phyloP scores from a whole-genome alignment of 2,113 vertebrate genomes.

The Proteles cristata region DNA sequence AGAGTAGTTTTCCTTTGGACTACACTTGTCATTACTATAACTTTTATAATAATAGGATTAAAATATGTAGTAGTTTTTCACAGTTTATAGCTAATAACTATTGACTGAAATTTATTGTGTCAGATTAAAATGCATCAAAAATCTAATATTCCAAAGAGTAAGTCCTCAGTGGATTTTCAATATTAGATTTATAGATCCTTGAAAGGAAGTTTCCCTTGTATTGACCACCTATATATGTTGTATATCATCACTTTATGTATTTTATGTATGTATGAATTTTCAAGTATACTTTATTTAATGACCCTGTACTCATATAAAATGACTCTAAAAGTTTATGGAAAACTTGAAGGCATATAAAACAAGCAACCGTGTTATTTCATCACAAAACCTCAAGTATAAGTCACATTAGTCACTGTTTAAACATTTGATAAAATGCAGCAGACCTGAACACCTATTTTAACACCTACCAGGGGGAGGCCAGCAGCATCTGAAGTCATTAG shows the following conservation, averaged over 20 bases:
- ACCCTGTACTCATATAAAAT: neutral
- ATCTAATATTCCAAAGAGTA: neutral
- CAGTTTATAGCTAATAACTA: neutral
- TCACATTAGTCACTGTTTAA: neutral
- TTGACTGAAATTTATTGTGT: neutral
- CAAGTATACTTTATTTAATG: neutral
- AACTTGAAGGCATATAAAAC: conserved; percentile 31
- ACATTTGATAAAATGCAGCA: conserved; percentile 37
- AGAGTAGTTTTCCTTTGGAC: neutral
- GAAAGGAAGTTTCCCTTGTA: neutral
- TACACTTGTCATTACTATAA: neutral
- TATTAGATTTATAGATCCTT: neutral
- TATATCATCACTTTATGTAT: neutral
- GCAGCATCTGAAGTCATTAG: conserved; percentile 8
- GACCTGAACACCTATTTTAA: neutral
- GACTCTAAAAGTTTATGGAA: neutral
- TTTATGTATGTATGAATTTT: neutral
- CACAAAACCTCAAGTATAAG: neutral
- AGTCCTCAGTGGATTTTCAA: neutral
- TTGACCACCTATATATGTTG: neutral
- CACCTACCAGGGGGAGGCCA: neutral
- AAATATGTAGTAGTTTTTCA: neutral
- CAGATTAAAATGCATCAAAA: neutral
- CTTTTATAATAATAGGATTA: neutral
- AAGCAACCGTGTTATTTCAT: neutral